Evolutionary conservation across 2,888 invertebrate species (phyloP).

Genomic region (Crioceris asparagi): DNA sequence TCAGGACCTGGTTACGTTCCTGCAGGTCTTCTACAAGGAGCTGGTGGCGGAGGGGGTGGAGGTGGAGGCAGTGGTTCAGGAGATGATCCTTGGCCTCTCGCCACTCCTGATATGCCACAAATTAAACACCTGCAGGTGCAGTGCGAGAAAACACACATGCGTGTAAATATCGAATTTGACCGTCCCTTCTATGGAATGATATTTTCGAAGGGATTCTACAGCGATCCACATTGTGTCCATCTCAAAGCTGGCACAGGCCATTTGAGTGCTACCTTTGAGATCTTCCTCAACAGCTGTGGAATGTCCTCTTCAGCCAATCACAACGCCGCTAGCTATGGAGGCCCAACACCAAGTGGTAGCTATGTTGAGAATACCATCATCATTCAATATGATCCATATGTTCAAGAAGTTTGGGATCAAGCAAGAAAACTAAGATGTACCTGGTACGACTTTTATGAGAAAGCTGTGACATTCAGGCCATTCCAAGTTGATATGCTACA

Average conservation of each 20-base stretch:
- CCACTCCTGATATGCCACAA: conserved; percentile 82
- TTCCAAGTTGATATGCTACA: conserved; percentile 95
- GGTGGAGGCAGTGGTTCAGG: conserved; percentile 38
- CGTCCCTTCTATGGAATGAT: conserved; percentile 93
- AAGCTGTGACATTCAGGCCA: conserved; percentile 87
- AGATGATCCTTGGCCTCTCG: conserved; percentile 83
- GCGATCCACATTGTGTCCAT: conserved; percentile 84
- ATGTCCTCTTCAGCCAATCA: conserved; percentile 90
- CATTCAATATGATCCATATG: conserved; percentile 89
- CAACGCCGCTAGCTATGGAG: conserved; percentile 70
- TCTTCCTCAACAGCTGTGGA: conserved; percentile 85
- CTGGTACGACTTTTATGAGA: conserved; percentile 94
- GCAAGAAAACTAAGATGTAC: conserved; percentile 85
- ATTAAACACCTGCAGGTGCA: conserved; percentile 90
- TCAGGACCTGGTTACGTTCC: conserved; percentile 38
- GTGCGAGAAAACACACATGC: conserved; percentile 92
- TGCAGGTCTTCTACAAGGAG: conserved; percentile 33
- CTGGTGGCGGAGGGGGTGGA: conserved; percentile 36
- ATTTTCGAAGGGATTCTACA: conserved; percentile 89
- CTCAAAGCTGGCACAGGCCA: conserved; percentile 85
- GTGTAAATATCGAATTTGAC: conserved; percentile 91
- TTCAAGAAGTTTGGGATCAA: conserved; percentile 93
- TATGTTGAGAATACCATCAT: conserved; percentile 93
- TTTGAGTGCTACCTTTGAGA: conserved; percentile 85
- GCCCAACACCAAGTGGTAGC: conserved; percentile 83